A percentile compares a stretch with the other conserved stretches of the same genome.
Conservation (phyloP, 2,888 invertebrate genomes). For the Drosophila leonis region DNA sequence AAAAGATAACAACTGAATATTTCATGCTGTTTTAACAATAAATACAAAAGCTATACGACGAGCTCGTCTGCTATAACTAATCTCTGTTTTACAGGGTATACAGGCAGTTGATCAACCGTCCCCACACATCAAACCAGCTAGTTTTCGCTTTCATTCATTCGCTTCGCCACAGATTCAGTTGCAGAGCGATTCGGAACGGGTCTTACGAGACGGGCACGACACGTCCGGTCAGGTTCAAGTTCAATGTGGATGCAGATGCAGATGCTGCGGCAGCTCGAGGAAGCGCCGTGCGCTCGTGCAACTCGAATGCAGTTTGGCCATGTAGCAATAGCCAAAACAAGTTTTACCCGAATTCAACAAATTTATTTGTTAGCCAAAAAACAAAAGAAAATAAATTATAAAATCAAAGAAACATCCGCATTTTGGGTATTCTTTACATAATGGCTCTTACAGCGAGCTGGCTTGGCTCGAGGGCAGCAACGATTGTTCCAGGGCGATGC, state of each 20-base stretch:
- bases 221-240: conserved; percentile 77
- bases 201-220: conserved; percentile 19
- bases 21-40: background rate
- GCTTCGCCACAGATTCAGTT: conserved; percentile 27
- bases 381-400: background rate
- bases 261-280: conserved; percentile 40
- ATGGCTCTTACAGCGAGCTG: conserved; percentile 17
- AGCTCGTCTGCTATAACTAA: background rate
- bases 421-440: conserved; percentile 61
- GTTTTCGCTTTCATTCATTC: conserved; percentile 46
- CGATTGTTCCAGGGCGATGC: conserved; percentile 59
- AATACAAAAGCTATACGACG: background rate
- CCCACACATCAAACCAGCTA: background rate
- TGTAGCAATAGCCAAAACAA: conserved; percentile 44
- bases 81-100: conserved; percentile 24
- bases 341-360: conserved; percentile 54
- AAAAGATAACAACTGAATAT: background rate
- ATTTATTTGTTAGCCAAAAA: background rate
- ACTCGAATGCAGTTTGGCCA: conserved; percentile 47
- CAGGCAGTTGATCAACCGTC: background rate
- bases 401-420: conserved; percentile 41
- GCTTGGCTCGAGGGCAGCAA: conserved; percentile 32
- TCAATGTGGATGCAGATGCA: conserved; percentile 61
- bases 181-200: conserved; percentile 20
- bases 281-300: conserved; percentile 47